A percentile compares a stretch with the other conserved stretches of the same genome.
These are phyloP conservation scores for Cervus canadensis DNA, from an alignment of 2,113 vertebrate genomes.

Conservation along the genomic window DNA sequence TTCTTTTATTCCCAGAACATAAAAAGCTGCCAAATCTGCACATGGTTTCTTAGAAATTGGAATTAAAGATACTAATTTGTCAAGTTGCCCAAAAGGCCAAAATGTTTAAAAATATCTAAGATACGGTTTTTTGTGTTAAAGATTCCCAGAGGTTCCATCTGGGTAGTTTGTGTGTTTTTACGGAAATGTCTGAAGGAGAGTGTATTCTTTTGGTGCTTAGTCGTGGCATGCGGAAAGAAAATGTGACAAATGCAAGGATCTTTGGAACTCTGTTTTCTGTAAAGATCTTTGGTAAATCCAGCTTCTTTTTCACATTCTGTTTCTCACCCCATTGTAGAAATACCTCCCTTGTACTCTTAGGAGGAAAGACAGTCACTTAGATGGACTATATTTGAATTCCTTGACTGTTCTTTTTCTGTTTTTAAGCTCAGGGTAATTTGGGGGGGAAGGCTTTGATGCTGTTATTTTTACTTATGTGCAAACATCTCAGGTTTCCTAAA, in stretches of 20 bases:
- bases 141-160: neutral
- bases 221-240: neutral
- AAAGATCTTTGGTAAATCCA: neutral
- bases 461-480: neutral
- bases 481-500: conserved; percentile 9
- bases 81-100: neutral
- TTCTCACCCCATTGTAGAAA: neutral
- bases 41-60: neutral
- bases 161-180: neutral
- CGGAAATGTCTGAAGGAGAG: neutral
- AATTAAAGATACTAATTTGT: conserved; percentile 10
- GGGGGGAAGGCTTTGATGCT: neutral
- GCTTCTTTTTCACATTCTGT: neutral
- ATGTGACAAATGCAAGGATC: neutral
- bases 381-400: neutral
- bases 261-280: neutral
- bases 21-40: neutral
- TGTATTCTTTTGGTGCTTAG: neutral
- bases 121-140: neutral
- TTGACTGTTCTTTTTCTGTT: neutral
- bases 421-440: neutral
- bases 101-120: neutral
- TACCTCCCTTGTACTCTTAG: neutral
- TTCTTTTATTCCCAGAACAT: neutral
- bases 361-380: neutral